Evolutionary conservation across 2,113 vertebrate species (phyloP).

Genomic region (Trogon surrucura): DNA sequence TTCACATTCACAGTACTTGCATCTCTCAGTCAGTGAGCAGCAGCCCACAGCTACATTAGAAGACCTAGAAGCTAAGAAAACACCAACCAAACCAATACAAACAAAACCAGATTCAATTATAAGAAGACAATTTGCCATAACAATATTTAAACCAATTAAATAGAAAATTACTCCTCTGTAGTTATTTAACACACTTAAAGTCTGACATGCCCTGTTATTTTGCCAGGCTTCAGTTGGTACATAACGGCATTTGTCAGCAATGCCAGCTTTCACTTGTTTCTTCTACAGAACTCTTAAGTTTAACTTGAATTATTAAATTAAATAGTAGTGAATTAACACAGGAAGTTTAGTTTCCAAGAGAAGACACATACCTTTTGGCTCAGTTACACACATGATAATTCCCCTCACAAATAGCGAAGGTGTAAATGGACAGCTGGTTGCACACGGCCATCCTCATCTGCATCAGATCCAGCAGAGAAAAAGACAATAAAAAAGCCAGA

Average conservation of each 20-base stretch:
- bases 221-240: not conserved
- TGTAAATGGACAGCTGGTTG: not conserved
- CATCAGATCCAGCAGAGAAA: not conserved
- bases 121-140: not conserved
- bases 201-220: not conserved
- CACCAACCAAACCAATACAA: not conserved
- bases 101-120: accelerated
- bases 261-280: not conserved
- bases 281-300: not conserved
- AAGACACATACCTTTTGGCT: not conserved
- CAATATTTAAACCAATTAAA: not conserved
- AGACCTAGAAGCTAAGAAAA: not conserved
- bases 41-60: not conserved
- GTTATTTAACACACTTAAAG: not conserved
- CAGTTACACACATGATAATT: not conserved
- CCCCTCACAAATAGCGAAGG: not conserved
- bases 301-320: not conserved
- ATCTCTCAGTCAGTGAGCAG: accelerated
- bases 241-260: not conserved
- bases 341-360: not conserved
- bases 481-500: not conserved
- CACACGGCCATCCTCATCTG: not conserved
- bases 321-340: not conserved
- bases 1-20: not conserved
- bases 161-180: not conserved